Conservation (phyloP, 2,113 vertebrate genomes). For the Passer montanus region DNA sequence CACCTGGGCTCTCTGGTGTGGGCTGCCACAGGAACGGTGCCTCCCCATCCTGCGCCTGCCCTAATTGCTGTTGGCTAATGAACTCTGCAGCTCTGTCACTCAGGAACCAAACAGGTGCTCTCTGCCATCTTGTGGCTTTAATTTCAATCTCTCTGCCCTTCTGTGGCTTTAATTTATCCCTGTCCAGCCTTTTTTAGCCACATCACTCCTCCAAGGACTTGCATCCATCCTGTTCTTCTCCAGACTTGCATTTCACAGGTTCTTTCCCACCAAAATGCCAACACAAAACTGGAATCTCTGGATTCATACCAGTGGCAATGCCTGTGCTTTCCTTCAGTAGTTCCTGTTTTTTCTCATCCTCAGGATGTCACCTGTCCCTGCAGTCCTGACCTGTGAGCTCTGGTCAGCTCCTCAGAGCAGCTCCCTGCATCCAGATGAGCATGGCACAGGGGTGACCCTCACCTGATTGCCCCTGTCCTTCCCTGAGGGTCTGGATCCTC, state of each 20-base stretch:
- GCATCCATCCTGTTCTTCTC: not conserved
- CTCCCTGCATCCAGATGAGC: not conserved
- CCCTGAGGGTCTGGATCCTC: not conserved
- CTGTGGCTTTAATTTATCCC: not conserved
- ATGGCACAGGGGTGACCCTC: not conserved
- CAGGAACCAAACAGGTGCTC: not conserved
- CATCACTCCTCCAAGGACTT: not conserved
- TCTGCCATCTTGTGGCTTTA: not conserved
- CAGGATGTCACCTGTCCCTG: not conserved
- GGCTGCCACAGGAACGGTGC: not conserved
- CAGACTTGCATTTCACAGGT: not conserved
- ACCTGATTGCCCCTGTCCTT: not conserved
- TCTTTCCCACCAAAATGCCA: not conserved
- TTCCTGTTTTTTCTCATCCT: not conserved
- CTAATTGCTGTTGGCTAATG: not conserved
- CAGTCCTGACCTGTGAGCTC: not conserved
- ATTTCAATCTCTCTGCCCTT: not conserved
- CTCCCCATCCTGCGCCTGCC: not conserved
- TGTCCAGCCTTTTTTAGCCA: not conserved
- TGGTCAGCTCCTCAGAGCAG: not conserved
- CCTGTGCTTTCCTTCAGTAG: not conserved
- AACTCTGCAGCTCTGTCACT: not conserved
- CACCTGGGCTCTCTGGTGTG: not conserved
- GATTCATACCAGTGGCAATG: not conserved
- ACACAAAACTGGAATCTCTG: not conserved